Conservation (phyloP, 1,140 invertebrate species). For the Zelostemma sp. region DNA sequence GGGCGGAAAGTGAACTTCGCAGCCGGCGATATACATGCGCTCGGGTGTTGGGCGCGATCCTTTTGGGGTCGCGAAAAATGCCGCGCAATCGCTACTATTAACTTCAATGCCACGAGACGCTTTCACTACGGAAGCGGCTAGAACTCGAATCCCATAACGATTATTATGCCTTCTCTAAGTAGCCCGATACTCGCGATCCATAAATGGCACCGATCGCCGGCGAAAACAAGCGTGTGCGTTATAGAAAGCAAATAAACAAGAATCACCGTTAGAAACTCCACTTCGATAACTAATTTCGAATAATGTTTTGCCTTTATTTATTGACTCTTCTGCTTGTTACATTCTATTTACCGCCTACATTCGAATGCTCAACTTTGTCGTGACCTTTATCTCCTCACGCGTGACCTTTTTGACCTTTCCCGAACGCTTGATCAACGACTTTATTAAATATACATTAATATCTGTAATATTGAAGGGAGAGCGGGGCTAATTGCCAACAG, state of each 20-base stretch:
- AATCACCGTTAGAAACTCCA: slow-evolving; percentile 39
- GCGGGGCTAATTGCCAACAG: too few species aligned
- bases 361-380: slow-evolving; percentile 3
- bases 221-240: slow-evolving; percentile 23
- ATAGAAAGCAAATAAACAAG: slow-evolving; percentile 25
- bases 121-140: slow-evolving; percentile 61
- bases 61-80: slow-evolving; percentile 63
- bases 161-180: slow-evolving; percentile 30
- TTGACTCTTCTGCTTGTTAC: slow-evolving; percentile 18
- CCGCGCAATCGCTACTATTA: slow-evolving; percentile 59
- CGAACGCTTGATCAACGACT: neutral
- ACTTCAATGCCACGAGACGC: slow-evolving; percentile 61
- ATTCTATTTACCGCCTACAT: slow-evolving; percentile 1
- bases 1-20: slow-evolving; percentile 65
- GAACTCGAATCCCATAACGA: slow-evolving; percentile 30
- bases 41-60: slow-evolving; percentile 53
- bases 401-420: neutral
- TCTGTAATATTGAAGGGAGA: too few species aligned
- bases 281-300: slow-evolving; percentile 35
- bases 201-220: slow-evolving; percentile 36
- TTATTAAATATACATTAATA: too few species aligned
- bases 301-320: slow-evolving; percentile 27
- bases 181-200: slow-evolving; percentile 29
- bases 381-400: neutral
- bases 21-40: slow-evolving; percentile 36